phyloP scores from a whole-genome alignment of 92 coral and sea anemone genomes.

The Virgularia gustaviana region DNA sequence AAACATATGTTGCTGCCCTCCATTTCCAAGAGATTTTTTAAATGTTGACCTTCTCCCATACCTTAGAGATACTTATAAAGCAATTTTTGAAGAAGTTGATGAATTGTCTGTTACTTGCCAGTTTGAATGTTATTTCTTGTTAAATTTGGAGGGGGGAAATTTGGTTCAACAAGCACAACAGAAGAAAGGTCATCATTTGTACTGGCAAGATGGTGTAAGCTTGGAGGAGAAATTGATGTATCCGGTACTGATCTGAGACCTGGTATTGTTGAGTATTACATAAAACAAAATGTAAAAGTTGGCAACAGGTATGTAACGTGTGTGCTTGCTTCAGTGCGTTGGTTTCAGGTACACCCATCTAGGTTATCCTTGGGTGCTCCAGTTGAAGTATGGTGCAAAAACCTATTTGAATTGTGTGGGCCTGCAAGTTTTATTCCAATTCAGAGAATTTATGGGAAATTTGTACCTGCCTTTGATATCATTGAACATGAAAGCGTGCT shows the following conservation, averaged over 20 bases:
- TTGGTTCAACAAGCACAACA: conserved; percentile 39
- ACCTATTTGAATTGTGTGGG: conserved; percentile 46
- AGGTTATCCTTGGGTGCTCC: conserved; percentile 43
- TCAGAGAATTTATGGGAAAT: conserved; percentile 44
- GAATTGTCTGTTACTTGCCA: conserved; percentile 47
- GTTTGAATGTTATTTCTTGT: conserved; percentile 31
- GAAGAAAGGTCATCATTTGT: conserved; percentile 43
- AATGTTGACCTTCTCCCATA: conserved; percentile 33
- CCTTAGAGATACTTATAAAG: conserved; percentile 39
- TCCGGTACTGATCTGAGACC: conserved; percentile 48
- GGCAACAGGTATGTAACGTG: conserved; percentile 33
- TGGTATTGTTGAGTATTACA: conserved; percentile 33
- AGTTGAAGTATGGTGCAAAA: conserved; percentile 52
- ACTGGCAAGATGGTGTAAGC: conserved; percentile 58
- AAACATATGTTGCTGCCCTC: not conserved
- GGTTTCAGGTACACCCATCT: conserved; percentile 52
- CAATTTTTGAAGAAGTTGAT: conserved; percentile 51
- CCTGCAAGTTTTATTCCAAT: conserved; percentile 51
- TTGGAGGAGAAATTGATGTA: conserved; percentile 41
- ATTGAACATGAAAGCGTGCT: conserved; percentile 36
- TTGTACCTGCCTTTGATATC: conserved; percentile 47
- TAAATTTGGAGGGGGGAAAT: conserved; percentile 30
- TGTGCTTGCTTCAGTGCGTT: conserved; percentile 39
- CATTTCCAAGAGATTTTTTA: conserved; percentile 12
- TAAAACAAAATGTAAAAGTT: conserved; percentile 38